A percentile compares a stretch with the other conserved stretches of the same genome.
These are phyloP conservation scores for Hesperia comma DNA, from an alignment of 2,888 invertebrate species.

Conservation along the genomic window DNA sequence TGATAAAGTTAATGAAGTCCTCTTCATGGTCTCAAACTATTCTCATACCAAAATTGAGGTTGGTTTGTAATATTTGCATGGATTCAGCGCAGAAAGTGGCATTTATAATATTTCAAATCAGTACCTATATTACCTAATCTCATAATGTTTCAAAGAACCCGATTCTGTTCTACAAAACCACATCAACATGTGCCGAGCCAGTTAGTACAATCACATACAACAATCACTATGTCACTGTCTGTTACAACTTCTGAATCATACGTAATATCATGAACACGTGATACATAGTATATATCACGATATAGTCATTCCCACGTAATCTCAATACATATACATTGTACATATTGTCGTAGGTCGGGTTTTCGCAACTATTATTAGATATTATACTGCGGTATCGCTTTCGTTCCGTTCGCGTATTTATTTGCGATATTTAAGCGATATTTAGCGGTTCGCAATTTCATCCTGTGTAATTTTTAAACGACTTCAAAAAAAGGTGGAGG, in stretches of 20 bases:
- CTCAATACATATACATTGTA: neutral
- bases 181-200: too few relatives aligned
- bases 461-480: too few relatives aligned
- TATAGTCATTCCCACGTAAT: neutral
- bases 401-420: neutral
- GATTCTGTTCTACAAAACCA: too few relatives aligned
- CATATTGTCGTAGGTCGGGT: neutral
- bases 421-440: neutral
- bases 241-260: constrained; percentile 1
- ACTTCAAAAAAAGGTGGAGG: too few relatives aligned
- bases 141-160: too few relatives aligned
- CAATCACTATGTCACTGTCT: neutral
- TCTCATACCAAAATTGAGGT: too few relatives aligned
- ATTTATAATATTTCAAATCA: too few relatives aligned
- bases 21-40: too few relatives aligned
- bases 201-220: neutral
- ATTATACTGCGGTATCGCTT: constrained; percentile 3
- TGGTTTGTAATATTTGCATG: too few relatives aligned
- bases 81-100: too few relatives aligned
- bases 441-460: neutral
- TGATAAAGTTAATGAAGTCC: too few relatives aligned
- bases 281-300: neutral
- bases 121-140: too few relatives aligned
- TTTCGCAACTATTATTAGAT: constrained; percentile 13
- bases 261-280: neutral